Evolutionary conservation across 2,888 invertebrate genomes (phyloP).

Genomic region (Listrodromus nycthemerus): DNA sequence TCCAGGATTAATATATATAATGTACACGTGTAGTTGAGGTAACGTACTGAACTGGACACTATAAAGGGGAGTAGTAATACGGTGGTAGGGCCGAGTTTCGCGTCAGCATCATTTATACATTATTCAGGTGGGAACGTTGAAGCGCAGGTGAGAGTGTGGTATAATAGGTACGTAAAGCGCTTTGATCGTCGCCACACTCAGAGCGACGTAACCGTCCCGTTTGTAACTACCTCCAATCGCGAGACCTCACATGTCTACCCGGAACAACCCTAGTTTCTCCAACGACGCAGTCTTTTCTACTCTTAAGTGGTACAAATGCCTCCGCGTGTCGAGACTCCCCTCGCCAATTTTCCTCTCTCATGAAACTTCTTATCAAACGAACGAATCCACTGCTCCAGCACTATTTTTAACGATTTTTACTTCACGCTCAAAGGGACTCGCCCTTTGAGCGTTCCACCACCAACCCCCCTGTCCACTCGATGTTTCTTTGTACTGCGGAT

Average conservation of each 20-base stretch:
- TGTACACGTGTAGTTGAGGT: conserved; percentile 7
- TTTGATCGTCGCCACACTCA: conserved; percentile 57
- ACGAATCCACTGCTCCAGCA: conserved; percentile 21
- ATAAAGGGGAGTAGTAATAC: conserved; percentile 53
- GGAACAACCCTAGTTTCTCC: conserved; percentile 15
- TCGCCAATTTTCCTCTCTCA: conserved; percentile 17
- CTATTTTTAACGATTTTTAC: conserved; percentile 18
- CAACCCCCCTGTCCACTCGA: not conserved
- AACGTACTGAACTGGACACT: conserved; percentile 38
- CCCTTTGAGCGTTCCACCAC: not conserved
- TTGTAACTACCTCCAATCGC: conserved; percentile 27
- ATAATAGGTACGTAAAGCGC: conserved; percentile 36
- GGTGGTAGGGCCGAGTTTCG: conserved; percentile 41
- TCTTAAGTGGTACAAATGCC: conserved; percentile 25
- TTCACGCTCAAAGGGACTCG: conserved; percentile 18
- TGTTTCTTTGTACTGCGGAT: not conserved
- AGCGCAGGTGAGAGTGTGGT: conserved; percentile 56
- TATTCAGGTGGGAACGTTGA: conserved; percentile 62
- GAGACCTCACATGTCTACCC: conserved; percentile 7
- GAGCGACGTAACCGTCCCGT: conserved; percentile 20
- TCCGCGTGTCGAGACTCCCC: not conserved
- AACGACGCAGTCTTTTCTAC: conserved; percentile 26
- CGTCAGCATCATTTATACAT: conserved; percentile 65
- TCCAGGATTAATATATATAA: too few species aligned
- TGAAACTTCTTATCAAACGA: conserved; percentile 18